Evolutionary conservation across 2,888 invertebrate species (phyloP).

Genomic region (Cosmia trapezina): DNA sequence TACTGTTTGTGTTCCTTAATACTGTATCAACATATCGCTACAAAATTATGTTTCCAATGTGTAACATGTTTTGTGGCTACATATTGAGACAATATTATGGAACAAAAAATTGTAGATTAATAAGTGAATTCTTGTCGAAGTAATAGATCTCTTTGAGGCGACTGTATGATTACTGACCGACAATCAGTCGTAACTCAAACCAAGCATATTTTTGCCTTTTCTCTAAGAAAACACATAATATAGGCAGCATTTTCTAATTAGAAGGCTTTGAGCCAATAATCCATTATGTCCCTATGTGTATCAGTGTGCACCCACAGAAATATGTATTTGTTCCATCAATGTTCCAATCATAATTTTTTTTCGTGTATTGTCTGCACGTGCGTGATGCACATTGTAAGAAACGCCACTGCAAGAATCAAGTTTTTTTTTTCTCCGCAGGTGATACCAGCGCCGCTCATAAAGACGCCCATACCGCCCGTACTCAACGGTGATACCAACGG

Average conservation of each 20-base stretch:
- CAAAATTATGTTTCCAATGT: no score
- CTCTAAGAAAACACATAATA: neutral
- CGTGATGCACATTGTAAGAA: conserved; percentile 4
- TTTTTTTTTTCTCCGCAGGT: conserved; percentile 75
- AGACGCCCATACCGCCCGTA: conserved; percentile 77
- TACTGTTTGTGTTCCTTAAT: no score
- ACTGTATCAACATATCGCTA: no score
- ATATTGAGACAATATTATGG: no score
- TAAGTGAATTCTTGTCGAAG: no score
- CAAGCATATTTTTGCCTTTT: neutral
- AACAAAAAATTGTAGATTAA: no score
- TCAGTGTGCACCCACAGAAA: conserved; percentile 18
- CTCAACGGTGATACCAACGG: conserved; percentile 84
- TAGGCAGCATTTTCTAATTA: neutral
- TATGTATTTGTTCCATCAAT: conserved; percentile 34
- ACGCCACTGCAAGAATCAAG: conserved; percentile 22
- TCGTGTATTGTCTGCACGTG: conserved; percentile 23
- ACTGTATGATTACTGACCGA: neutral
- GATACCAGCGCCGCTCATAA: conserved; percentile 87
- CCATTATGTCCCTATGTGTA: neutral
- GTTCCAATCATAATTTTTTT: conserved; percentile 13
- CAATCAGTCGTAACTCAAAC: neutral
- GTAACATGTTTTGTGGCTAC: no score
- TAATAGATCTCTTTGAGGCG: no score
- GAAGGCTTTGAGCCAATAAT: neutral